Evolutionary conservation across 2,888 invertebrate species (phyloP).

Genomic region (Ecliptopera silaceata): DNA sequence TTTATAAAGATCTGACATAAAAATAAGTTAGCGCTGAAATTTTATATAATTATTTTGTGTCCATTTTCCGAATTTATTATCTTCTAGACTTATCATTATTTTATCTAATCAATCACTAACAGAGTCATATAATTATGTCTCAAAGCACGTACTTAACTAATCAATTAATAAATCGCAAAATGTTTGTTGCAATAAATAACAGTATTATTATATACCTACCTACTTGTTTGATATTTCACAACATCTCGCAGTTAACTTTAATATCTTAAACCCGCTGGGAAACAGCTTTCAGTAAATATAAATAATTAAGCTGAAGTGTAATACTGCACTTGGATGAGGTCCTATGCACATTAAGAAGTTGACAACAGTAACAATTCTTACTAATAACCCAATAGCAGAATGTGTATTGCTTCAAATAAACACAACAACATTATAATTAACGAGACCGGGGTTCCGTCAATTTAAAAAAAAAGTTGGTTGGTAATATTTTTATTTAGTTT

Average conservation of each 20-base stretch:
- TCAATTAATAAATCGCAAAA: slow-evolving; percentile 15
- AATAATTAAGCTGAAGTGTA: no score
- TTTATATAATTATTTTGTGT: slow-evolving; percentile 15
- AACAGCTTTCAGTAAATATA: no score
- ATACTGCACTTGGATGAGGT: no score
- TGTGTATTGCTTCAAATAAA: neutral
- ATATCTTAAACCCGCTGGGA: no score
- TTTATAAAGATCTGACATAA: slow-evolving; percentile 35
- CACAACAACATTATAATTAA: no score
- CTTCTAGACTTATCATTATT: neutral
- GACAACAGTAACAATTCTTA: neutral
- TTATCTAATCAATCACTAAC: slow-evolving; percentile 1
- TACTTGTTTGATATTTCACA: neutral
- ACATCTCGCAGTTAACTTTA: no score
- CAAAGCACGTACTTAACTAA: slow-evolving; percentile 32
- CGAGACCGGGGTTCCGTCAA: no score
- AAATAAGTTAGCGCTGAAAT: slow-evolving; percentile 17
- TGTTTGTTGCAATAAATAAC: slow-evolving; percentile 5
- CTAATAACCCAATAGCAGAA: neutral
- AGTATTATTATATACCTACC: slow-evolving; percentile 23
- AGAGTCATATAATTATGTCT: slow-evolving; percentile 2
- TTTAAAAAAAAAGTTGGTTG: neutral
- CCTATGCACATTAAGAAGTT: no score
- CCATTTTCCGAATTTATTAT: slow-evolving; percentile 14
- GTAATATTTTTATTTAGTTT: neutral